Base-by-base conservation (phyloP, 2,888 invertebrate species). In the Empis stercorea region DNA sequence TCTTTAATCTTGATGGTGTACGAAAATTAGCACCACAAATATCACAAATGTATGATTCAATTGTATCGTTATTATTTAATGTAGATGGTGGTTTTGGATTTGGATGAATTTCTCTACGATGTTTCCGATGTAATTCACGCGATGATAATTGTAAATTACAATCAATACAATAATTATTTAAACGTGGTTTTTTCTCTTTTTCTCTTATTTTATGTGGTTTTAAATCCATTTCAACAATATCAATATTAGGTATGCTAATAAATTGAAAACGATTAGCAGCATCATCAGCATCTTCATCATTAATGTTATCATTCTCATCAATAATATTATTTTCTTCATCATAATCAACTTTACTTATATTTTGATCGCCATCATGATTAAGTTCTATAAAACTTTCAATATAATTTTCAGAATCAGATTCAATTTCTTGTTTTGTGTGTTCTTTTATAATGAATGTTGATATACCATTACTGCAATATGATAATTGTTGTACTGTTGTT, bases 21-120 rank as follows among this genome's bases (percentile, higher is more conserved):
- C 73, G 73, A 55, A 73, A 76, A 1, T 67, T 67, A 41, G 68
- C 70, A 2, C 75, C 75, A 59, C 75, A 76, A 45, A 71, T 67
- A 56, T 71, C 66, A 51, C 70, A 71, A 10, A 51, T 46, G 17
- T 49, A 39, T 15, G 17, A 41, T 23, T 46, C 40, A 23, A 48
- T 49, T 30, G 30, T 32, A 39, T 55, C 23, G 7, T 20, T 20
- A 3, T 3, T 20, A 20, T 27, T 27, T 38, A 17, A 17, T 13
- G 17, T 10, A 11, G 38, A 6, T 17, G 2, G 11, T 5, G 17
- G 4, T 13, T 17, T 13, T 17, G 17, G 9, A 38, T 17, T 13
- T 17, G 17, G 9, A 38, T 38, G 38, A 38, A 13, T 4, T 17
- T 38, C 38, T 17, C 13, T 38, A 17, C 17, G 38, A 13, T 38